Percentiles rank a stretch among this genome's conserved stretches.
Evolutionary conservation across 2,888 invertebrate genomes (phyloP).

Genomic region (Disparrhopalites patrizii): DNA sequence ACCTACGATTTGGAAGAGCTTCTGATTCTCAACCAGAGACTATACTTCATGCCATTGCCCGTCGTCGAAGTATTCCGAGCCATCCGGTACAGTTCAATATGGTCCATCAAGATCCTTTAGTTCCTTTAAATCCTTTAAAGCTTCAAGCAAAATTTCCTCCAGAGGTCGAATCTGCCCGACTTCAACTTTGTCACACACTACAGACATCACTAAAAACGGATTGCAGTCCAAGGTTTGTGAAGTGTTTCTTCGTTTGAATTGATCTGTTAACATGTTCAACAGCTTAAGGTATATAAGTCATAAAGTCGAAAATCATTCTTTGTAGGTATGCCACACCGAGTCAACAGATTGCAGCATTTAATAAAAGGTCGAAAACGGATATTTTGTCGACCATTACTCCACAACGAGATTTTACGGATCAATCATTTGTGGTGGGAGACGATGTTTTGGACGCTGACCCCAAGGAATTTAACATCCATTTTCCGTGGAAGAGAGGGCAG

Average conservation of each 20-base stretch:
- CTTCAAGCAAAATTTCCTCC: constrained; percentile 51
- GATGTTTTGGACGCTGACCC: constrained; percentile 59
- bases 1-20: constrained; percentile 83
- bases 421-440: constrained; percentile 37
- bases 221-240: constrained; percentile 58
- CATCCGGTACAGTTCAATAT: background rate
- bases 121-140: constrained; percentile 36
- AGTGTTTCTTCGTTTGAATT: background rate
- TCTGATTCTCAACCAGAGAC: constrained; percentile 83
- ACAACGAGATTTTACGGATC: constrained; percentile 25
- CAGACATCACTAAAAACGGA: constrained; percentile 81
- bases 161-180: constrained; percentile 76
- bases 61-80: constrained; percentile 55
- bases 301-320: no score
- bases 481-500: constrained; percentile 82
- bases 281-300: no score
- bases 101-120: constrained; percentile 41
- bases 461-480: constrained; percentile 77
- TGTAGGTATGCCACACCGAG: constrained; percentile 74
- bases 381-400: constrained; percentile 51
- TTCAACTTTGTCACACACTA: constrained; percentile 78
- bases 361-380: constrained; percentile 72
- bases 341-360: constrained; percentile 83
- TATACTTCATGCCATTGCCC: constrained; percentile 79
- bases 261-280: no score